phyloP scores from a whole-genome alignment of 2,888 invertebrate genomes.

The Falcaria lacertinaria region DNA sequence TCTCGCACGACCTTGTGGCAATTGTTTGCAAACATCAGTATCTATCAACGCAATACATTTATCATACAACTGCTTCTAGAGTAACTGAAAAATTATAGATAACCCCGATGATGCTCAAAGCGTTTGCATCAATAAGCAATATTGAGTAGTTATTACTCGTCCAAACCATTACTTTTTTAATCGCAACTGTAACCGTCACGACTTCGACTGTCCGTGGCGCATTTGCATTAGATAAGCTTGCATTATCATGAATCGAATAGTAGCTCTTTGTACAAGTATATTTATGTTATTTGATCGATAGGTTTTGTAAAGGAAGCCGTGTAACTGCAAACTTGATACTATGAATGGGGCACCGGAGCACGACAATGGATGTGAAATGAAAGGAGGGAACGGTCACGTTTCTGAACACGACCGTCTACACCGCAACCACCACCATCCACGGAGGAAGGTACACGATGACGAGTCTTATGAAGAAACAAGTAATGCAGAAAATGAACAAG shows the following conservation, averaged over 20 bases:
- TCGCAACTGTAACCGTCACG: too few relatives aligned
- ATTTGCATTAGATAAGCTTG: too few relatives aligned
- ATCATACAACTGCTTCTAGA: background rate
- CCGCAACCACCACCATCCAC: slow-evolving; percentile 36
- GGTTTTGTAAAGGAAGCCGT: slow-evolving; percentile 15
- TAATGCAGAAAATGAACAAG: slow-evolving; percentile 18
- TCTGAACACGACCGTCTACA: slow-evolving; percentile 26
- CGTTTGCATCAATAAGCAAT: background rate
- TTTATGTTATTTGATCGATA: slow-evolving; percentile 8
- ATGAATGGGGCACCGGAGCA: slow-evolving; percentile 25
- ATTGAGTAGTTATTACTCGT: too few relatives aligned
- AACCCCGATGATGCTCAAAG: background rate
- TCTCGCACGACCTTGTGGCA: slow-evolving; percentile 17
- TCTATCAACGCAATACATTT: slow-evolving; percentile 12
- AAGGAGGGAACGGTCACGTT: slow-evolving; percentile 19
- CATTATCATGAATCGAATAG: too few relatives aligned
- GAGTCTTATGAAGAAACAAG: slow-evolving; percentile 22
- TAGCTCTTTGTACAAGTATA: background rate
- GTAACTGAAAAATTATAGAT: background rate
- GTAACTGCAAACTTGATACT: slow-evolving; percentile 39
- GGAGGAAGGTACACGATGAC: slow-evolving; percentile 43
- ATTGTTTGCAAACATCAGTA: slow-evolving; percentile 29
- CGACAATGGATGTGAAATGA: slow-evolving; percentile 34
- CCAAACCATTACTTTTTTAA: too few relatives aligned
- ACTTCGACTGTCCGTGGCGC: too few relatives aligned